Evolutionary conservation across 2,888 invertebrate genomes (phyloP).

Genomic region (Andrena praecox): DNA sequence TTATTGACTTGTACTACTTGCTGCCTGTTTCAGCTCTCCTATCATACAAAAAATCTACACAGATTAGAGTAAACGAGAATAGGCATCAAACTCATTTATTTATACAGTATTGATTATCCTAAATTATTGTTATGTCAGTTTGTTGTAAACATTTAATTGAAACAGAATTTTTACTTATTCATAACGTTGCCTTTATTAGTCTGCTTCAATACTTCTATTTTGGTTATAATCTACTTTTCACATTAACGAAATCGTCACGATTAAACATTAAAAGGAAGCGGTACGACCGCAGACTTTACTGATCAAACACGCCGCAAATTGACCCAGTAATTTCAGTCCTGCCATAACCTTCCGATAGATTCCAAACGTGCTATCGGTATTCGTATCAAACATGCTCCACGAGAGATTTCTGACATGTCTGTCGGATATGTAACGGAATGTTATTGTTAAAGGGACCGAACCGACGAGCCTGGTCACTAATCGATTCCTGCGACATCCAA

Average conservation of each 20-base stretch:
- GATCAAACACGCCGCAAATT: slow-evolving; percentile 35
- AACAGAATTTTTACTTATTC: too few relatives aligned
- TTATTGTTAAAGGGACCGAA: background rate
- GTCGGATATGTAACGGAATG: background rate
- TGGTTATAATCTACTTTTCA: background rate
- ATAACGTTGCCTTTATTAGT: too few relatives aligned
- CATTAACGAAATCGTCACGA: background rate
- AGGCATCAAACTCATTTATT: too few relatives aligned
- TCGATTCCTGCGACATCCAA: background rate
- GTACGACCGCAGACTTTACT: slow-evolving; percentile 9
- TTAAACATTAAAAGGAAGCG: background rate
- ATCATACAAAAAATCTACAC: background rate
- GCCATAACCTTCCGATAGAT: slow-evolving; percentile 40
- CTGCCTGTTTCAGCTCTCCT: background rate
- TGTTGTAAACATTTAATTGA: background rate
- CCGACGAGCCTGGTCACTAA: background rate
- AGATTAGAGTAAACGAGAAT: background rate
- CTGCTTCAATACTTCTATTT: background rate
- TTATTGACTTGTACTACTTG: background rate
- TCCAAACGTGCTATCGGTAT: slow-evolving; percentile 43
- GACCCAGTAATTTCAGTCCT: slow-evolving; percentile 41
- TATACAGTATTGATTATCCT: too few relatives aligned
- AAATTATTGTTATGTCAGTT: background rate
- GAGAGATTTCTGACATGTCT: slow-evolving; percentile 36
- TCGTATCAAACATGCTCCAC: slow-evolving; percentile 24